Evolutionary conservation across 2,797 vertebrate genomes (phyloP).

Genomic region (Acropternis orthonyx): DNA sequence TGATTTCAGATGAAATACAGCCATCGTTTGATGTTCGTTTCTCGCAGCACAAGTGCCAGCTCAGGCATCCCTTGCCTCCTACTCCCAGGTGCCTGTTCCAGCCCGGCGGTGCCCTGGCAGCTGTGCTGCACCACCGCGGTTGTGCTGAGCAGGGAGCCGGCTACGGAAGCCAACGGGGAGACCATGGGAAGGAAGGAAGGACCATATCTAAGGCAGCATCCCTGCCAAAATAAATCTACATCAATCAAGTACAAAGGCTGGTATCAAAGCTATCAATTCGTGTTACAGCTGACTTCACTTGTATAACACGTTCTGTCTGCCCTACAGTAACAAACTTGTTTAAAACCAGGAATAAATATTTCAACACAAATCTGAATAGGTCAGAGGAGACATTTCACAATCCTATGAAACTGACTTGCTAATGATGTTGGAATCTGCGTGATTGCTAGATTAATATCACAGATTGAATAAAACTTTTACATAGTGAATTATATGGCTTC

Average conservation of each 20-base stretch:
- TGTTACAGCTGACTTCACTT: conserved; percentile 3
- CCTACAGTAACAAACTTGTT: conserved; percentile 41
- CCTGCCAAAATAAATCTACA: conserved; percentile 17
- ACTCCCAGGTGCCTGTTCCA: background rate
- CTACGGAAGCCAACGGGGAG: fast-evolving
- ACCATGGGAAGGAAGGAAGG: background rate
- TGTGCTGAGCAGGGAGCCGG: background rate
- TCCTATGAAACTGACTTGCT: background rate
- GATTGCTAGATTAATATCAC: background rate
- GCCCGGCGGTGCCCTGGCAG: background rate
- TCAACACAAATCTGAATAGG: conserved; percentile 32
- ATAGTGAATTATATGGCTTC: background rate
- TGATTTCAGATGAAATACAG: conserved; percentile 52
- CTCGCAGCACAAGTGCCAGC: background rate
- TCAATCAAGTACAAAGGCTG: background rate
- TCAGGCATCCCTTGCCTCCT: conserved; percentile 15
- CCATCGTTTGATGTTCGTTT: conserved; percentile 24
- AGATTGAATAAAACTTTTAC: background rate
- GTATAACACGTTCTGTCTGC: conserved; percentile 34
- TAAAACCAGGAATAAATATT: conserved; percentile 24
- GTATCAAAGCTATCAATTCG: conserved; percentile 29
- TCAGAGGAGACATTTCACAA: conserved; percentile 18
- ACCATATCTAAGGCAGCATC: background rate
- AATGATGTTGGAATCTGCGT: background rate
- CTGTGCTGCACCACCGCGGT: background rate